Evolutionary conservation across 1,140 invertebrate genomes (phyloP).

Genomic region (Tetragonula clypearis): DNA sequence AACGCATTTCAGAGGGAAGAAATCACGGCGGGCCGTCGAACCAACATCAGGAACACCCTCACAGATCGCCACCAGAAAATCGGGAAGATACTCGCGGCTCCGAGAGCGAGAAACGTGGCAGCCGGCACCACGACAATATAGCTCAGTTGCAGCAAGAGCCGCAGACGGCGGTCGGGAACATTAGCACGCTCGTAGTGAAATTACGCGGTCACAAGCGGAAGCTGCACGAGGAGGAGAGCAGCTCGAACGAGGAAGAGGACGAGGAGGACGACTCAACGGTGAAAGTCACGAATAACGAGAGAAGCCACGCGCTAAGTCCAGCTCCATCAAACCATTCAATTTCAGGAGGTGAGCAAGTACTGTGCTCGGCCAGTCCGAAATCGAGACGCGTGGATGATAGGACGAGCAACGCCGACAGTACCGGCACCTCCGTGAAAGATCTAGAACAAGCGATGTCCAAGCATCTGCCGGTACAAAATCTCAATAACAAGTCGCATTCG

Average conservation of each 20-base stretch:
- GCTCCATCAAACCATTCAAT: slow-evolving; percentile 83
- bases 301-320: slow-evolving; percentile 83
- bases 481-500: slow-evolving; percentile 83
- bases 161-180: slow-evolving; percentile 65
- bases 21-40: slow-evolving; percentile 83
- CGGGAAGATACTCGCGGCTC: slow-evolving; percentile 82
- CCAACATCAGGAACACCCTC: slow-evolving; percentile 81
- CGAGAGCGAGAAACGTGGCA: slow-evolving; percentile 82
- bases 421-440: slow-evolving; percentile 91
- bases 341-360: slow-evolving; percentile 74
- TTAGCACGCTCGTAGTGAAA: slow-evolving; percentile 70
- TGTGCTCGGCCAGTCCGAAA: slow-evolving; percentile 79
- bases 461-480: slow-evolving; percentile 88
- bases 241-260: slow-evolving; percentile 83
- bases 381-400: slow-evolving; percentile 77
- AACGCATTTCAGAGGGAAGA: slow-evolving; percentile 80
- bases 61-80: slow-evolving; percentile 81
- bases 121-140: slow-evolving; percentile 82
- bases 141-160: slow-evolving; percentile 80
- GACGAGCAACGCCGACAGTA: slow-evolving; percentile 74
- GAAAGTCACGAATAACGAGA: slow-evolving; percentile 72
- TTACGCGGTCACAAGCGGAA: slow-evolving; percentile 83
- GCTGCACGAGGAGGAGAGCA: slow-evolving; percentile 81
- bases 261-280: slow-evolving; percentile 76
- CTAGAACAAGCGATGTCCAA: slow-evolving; percentile 98